These are phyloP conservation scores for Diphyllodes magnificus DNA, from an alignment of 2,113 vertebrate genomes.

Conservation along the genomic window DNA sequence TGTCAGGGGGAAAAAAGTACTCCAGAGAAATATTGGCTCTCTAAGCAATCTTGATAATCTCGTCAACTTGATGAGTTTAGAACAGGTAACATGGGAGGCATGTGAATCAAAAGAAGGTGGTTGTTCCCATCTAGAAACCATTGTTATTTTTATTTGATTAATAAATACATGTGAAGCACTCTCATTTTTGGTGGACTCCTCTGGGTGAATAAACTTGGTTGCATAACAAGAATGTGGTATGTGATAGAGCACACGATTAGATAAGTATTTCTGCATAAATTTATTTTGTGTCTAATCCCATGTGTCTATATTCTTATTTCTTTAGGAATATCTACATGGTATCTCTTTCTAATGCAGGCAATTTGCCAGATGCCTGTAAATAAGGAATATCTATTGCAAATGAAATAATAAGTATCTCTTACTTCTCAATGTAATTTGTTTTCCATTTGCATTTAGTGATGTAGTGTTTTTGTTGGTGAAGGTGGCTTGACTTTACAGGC, in stretches of 20 bases:
- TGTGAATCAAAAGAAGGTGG: conserved; percentile 35
- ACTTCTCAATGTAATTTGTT: background rate
- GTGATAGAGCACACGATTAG: background rate
- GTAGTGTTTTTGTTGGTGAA: background rate
- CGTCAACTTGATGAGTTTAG: background rate
- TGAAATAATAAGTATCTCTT: background rate
- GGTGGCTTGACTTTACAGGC: background rate
- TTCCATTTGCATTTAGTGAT: background rate
- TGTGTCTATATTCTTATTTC: background rate
- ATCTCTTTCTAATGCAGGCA: background rate
- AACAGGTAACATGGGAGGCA: background rate
- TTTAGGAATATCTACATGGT: background rate
- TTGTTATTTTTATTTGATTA: conserved; percentile 22
- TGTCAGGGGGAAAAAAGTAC: background rate
- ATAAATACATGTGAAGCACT: background rate
- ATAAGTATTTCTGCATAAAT: background rate
- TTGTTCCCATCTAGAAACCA: conserved; percentile 33
- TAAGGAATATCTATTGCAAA: background rate
- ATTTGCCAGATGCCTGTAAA: background rate
- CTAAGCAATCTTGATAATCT: conserved; percentile 8
- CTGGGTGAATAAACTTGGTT: background rate
- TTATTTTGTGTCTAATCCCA: background rate
- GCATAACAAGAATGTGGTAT: conserved; percentile 22
- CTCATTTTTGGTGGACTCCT: background rate
- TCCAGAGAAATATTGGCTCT: background rate